phyloP scores from a whole-genome alignment of 2,888 invertebrate genomes.

The Onchidella celtica region DNA sequence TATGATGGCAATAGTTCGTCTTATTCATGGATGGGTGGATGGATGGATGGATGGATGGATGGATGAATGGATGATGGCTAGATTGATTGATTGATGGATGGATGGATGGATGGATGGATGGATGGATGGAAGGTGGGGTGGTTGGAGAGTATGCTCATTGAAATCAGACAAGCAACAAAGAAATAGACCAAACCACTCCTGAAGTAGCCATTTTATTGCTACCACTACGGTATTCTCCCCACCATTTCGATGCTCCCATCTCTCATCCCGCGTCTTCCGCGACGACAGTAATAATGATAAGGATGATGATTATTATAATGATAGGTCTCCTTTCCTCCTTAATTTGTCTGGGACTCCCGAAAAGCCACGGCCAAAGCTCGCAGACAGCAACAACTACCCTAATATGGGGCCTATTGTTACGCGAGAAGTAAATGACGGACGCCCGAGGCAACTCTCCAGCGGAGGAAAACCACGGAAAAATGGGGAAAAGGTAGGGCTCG shows the following conservation, averaged over 20 bases:
- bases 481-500: neutral
- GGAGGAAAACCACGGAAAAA: conserved; percentile 17
- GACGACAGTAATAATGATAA: conserved; percentile 4
- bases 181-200: neutral
- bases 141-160: neutral
- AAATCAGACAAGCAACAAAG: neutral
- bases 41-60: no score
- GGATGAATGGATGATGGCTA: no score
- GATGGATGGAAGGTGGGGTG: neutral
- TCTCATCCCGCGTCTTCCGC: conserved; percentile 4
- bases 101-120: neutral
- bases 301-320: conserved; percentile 35
- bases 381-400: conserved; percentile 1
- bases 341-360: conserved; percentile 21
- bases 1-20: no score
- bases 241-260: neutral
- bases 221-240: neutral
- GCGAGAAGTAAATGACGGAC: conserved; percentile 12
- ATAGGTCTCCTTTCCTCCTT: conserved; percentile 35
- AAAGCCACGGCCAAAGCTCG: neutral
- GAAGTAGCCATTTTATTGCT: neutral
- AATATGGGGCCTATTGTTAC: conserved; percentile 11
- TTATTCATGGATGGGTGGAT: no score
- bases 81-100: neutral
- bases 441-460: conserved; percentile 15